Evolutionary conservation across 2,888 invertebrate species (phyloP).

Genomic region (Sthenelais limicola): DNA sequence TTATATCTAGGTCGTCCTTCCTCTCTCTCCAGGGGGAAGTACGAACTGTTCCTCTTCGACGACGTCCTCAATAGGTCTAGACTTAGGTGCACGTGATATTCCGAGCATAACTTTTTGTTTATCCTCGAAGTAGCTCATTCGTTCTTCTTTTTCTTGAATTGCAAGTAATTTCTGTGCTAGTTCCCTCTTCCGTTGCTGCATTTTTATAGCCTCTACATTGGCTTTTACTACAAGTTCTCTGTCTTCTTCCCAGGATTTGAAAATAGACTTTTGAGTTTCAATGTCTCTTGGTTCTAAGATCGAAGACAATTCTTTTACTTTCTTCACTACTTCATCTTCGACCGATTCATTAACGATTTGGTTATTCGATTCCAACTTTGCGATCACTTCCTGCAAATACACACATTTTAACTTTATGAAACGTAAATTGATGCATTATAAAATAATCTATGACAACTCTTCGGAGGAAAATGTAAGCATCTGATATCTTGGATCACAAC

Average conservation of each 20-base stretch:
- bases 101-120: conserved; percentile 56
- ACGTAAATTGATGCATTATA: neutral
- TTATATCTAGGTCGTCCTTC: conserved; percentile 25
- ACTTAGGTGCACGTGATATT: conserved; percentile 40
- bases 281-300: conserved; percentile 39
- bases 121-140: conserved; percentile 61
- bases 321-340: conserved; percentile 31
- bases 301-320: conserved; percentile 12
- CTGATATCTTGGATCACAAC: too few relatives aligned
- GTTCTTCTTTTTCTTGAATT: conserved; percentile 55
- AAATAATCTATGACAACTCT: too few relatives aligned
- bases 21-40: conserved; percentile 50
- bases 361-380: conserved; percentile 27
- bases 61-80: conserved; percentile 47
- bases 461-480: too few relatives aligned
- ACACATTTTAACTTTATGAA: too few relatives aligned
- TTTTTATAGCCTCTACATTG: conserved; percentile 5
- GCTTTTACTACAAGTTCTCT: conserved; percentile 15
- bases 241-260: conserved; percentile 14
- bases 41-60: conserved; percentile 52
- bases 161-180: conserved; percentile 45
- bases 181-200: conserved; percentile 40
- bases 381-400: conserved; percentile 34
- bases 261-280: conserved; percentile 39
- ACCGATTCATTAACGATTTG: conserved; percentile 32